phyloP scores from a whole-genome alignment of 2,888 invertebrate genomes.

The Parnassius mnemosyne region DNA sequence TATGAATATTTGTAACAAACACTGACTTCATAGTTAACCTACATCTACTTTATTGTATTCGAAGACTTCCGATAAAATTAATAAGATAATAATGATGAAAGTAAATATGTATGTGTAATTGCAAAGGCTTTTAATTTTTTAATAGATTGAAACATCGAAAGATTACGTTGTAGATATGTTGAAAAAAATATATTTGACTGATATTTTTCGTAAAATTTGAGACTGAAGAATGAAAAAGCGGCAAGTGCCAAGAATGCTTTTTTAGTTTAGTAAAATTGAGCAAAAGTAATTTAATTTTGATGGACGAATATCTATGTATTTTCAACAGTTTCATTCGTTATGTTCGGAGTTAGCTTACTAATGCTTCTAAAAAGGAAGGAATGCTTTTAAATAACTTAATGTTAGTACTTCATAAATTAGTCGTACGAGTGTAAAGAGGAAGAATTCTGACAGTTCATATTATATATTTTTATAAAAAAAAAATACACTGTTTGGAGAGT shows the following conservation, averaged over 20 bases:
- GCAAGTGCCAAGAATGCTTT: conserved; percentile 38
- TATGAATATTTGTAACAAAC: too few relatives aligned
- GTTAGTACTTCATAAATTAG: conserved; percentile 41
- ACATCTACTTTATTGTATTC: too few relatives aligned
- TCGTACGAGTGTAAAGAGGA: conserved; percentile 35
- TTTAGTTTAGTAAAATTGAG: conserved; percentile 16
- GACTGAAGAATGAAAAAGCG: conserved; percentile 41
- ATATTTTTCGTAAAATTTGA: conserved; percentile 37
- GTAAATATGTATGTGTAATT: too few relatives aligned
- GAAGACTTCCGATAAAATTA: too few relatives aligned
- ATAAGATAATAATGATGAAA: too few relatives aligned
- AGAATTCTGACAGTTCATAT: conserved; percentile 30
- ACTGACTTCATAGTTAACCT: too few relatives aligned
- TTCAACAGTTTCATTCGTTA: conserved; percentile 27
- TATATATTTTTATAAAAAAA: conserved; percentile 35
- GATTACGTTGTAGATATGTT: conserved; percentile 28
- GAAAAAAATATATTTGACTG: conserved; percentile 36
- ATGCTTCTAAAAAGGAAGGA: conserved; percentile 32
- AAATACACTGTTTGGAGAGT: conserved; percentile 1
- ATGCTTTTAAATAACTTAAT: conserved; percentile 38
- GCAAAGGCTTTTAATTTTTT: conserved; percentile 6
- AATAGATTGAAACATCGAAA: conserved; percentile 22
- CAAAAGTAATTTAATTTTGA: conserved; percentile 18
- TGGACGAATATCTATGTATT: conserved; percentile 18
- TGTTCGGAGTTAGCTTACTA: conserved; percentile 31